A percentile compares a stretch with the other conserved stretches of the same genome.
These are phyloP conservation scores for Ispidina picta DNA, from an alignment of 2,797 vertebrate species.

Conservation along the genomic window DNA sequence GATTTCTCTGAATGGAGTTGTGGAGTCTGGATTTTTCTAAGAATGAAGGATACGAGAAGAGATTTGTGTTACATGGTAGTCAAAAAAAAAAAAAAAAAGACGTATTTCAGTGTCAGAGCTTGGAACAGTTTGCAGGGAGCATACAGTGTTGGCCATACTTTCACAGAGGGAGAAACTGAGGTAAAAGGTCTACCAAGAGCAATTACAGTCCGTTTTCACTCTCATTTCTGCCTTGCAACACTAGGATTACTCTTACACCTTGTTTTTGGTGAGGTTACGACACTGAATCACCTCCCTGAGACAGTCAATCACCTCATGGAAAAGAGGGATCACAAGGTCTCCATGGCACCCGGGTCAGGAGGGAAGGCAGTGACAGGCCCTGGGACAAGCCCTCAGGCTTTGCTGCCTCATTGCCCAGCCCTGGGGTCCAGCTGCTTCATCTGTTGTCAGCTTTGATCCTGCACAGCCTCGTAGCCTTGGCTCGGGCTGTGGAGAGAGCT, in stretches of 20 bases:
- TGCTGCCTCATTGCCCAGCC: not conserved
- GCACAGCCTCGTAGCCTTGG: not conserved
- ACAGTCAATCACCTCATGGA: not conserved
- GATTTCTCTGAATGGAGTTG: not conserved
- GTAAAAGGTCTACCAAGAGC: not conserved
- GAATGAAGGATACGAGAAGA: not conserved
- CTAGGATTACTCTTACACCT: not conserved
- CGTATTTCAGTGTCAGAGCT: accelerated
- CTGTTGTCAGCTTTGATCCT: accelerated
- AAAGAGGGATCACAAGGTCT: accelerated
- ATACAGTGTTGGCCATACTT: not conserved
- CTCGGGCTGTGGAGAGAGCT: not conserved
- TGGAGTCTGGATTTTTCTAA: not conserved
- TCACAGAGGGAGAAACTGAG: not conserved
- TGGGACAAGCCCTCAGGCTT: not conserved
- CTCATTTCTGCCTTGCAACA: not conserved
- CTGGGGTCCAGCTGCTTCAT: accelerated
- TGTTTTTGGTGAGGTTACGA: not conserved
- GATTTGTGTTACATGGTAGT: not conserved
- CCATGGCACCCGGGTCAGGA: not conserved
- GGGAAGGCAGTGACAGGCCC: not conserved
- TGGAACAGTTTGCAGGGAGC: not conserved
- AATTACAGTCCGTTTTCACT: not conserved
- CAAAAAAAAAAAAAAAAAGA: not conserved
- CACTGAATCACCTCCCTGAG: not conserved